A percentile compares a stretch with the other conserved stretches of the same genome.
Evolutionary conservation across 2,113 vertebrate genomes (phyloP).

Genomic region (Pangasianodon hypophthalmus): DNA sequence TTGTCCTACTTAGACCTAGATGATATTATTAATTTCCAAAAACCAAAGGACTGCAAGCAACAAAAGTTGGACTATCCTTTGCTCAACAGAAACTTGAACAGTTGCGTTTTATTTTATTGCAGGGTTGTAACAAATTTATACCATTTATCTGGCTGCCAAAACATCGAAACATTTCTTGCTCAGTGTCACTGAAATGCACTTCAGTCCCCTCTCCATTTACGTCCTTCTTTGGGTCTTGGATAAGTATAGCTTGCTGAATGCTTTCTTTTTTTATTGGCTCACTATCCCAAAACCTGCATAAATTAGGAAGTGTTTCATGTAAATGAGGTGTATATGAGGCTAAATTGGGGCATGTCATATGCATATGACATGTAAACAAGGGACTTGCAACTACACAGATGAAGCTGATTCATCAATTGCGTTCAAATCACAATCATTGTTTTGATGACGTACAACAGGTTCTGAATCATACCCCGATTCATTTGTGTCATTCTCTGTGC

Average conservation of each 20-base stretch:
- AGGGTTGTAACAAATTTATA: too few species aligned
- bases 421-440: not conserved
- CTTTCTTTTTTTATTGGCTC: not conserved
- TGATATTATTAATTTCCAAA: not conserved
- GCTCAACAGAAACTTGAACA: not conserved
- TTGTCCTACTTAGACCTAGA: not conserved
- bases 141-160: not conserved
- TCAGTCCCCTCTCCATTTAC: not conserved
- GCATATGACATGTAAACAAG: not conserved
- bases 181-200: not conserved
- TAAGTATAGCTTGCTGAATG: not conserved
- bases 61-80: not conserved
- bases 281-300: not conserved
- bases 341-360: not conserved
- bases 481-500: not conserved
- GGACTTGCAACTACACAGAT: not conserved
- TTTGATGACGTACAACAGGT: not conserved
- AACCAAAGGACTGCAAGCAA: not conserved
- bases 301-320: not conserved
- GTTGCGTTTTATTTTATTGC: not conserved
- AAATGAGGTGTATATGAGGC: not conserved
- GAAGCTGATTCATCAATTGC: not conserved
- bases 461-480: not conserved
- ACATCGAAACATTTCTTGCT: not conserved
- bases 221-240: not conserved